A percentile compares a stretch with the other conserved stretches of the same genome.
phyloP scores from a whole-genome alignment of 2,888 invertebrate genomes.

The Conistra vaccinii region DNA sequence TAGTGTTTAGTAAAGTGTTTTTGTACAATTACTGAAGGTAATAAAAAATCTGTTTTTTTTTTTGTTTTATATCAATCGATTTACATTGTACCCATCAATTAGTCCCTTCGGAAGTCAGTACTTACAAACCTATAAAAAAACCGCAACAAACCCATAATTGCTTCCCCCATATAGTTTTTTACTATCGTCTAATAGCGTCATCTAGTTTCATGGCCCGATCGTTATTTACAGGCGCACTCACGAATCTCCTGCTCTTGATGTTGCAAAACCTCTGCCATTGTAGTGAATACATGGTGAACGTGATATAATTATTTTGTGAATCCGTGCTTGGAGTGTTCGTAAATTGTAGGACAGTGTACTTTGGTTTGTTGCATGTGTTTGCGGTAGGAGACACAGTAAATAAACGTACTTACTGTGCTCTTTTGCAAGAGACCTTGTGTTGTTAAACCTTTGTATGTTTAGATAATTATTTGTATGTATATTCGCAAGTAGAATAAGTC shows the following conservation, averaged over 20 bases:
- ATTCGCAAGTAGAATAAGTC: background rate
- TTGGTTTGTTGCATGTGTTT: slow-evolving; percentile 30
- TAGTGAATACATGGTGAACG: slow-evolving; percentile 77
- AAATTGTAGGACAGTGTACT: slow-evolving; percentile 45
- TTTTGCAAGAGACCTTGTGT: slow-evolving; percentile 10
- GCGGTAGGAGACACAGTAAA: slow-evolving; percentile 18
- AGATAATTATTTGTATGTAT: background rate
- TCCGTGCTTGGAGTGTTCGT: slow-evolving; percentile 56
- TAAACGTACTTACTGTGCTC: slow-evolving; percentile 3
- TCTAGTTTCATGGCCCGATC: slow-evolving; percentile 65
- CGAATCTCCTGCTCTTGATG: slow-evolving; percentile 73
- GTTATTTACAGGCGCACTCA: slow-evolving; percentile 72
- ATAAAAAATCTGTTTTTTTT: too few relatives aligned
- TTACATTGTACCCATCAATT: background rate
- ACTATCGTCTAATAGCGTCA: slow-evolving; percentile 30
- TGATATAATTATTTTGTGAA: slow-evolving; percentile 70
- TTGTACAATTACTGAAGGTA: too few relatives aligned
- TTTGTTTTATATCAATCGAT: too few relatives aligned
- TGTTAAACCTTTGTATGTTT: background rate
- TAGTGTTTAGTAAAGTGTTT: too few relatives aligned
- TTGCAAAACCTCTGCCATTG: slow-evolving; percentile 78
- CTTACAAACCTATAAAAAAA: slow-evolving; percentile 21
- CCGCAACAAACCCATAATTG: slow-evolving; percentile 36
- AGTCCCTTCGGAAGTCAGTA: slow-evolving; percentile 18
- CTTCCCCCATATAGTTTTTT: slow-evolving; percentile 31